Base-by-base conservation (phyloP, 2,113 vertebrate species). In the Ornithorhynchus anatinus region DNA sequence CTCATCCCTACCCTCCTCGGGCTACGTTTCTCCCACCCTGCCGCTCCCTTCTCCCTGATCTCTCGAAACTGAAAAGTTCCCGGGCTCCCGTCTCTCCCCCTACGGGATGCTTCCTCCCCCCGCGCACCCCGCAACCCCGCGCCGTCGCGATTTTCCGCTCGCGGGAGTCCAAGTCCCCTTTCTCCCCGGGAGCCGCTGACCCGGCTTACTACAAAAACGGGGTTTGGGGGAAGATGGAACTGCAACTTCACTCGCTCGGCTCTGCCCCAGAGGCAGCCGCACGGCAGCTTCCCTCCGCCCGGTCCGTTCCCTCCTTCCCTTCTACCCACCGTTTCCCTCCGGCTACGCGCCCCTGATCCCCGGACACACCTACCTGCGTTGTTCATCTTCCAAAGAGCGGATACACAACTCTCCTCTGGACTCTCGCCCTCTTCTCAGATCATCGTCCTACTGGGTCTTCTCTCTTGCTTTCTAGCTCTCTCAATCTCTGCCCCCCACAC, bases 291-390 rank as follows among this genome's bases (percentile, higher is more conserved):
- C n/a, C n/a, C n/a, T n/a, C 22, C 32, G 36, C 42, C 52, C 1
- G 29, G 56, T 10, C 27, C 16, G 35, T 20, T 7, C 7, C 42
- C 57, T 36, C 9, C 7, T 25, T 16, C 57, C 25, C 19, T n/a
- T 37, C 5, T 16, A 19, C 31, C 16, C 2, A 3, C 27, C 39
- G 43, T 52, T 25, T 19, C 25, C 31, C 25, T 22, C 15, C 19
- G 5, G 53, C n/a, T n/a, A n/a, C n/a, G n/a, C n/a, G n/a, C n/a
- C n/a, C n/a, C n/a, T n/a, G 29, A 23, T 9, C 7, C 33, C 31
- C 35, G 29, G 13, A 36, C 40, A 48, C 54, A 32, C 85, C 64
- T 84, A 87, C 85, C 85, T 87, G 85, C 85, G 33, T 79, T 69
- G 79, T 82, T 66, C 85, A 86, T 86, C 60, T 84, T 84, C 75